Base-by-base conservation (phyloP, 2,888 invertebrate species). In the Hypomecis punctinalis region DNA sequence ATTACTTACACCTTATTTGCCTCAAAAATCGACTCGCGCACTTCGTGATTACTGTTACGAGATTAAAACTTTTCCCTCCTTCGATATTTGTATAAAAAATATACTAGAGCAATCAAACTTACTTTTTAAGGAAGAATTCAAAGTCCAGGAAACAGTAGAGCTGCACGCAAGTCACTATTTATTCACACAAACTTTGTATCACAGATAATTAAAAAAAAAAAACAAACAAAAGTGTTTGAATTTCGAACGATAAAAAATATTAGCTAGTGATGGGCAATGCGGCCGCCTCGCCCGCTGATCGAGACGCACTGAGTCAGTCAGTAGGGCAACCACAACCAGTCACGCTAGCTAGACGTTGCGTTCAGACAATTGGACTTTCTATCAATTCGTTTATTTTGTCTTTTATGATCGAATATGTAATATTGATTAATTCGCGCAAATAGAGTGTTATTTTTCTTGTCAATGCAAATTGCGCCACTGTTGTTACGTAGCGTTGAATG, bases 341-440 rank as follows among this genome's bases (percentile, higher is more conserved):
- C 63, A 59, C 45, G 54, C 49, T 37, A 23, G 46, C 65, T 61
- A 66, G 55, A 42, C 57, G 61, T 58, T 66, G 65, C 65, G 58
- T 48, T 39, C 43, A 61, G 47, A 66, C 65, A 57, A 66, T 66
- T 53, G 61, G 39, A 57, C 65, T 66, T 66, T 66, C 65, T 66
- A 61, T 57, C 43, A 37, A 60, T 52, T 56, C 52, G 33, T 56
- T 61, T 53, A 57, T 61, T 61, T 61, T 63, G 40, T 57, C 54
- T 51, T 55, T 59, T 48, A 43, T 58, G 58, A 63, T 59, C 42
- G 48, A 57, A 46, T 42, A 35, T 57, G 51, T 51, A 49, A 61
- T 46, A 62, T 56, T 57, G 52, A 52, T 48, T 42, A 33, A 53
- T 75, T 54, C 0, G 37, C 39, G 46, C 46, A 36, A 45, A 37